Conservation (phyloP, 2,888 invertebrate genomes). For the Sarcophaga subvicina region DNA sequence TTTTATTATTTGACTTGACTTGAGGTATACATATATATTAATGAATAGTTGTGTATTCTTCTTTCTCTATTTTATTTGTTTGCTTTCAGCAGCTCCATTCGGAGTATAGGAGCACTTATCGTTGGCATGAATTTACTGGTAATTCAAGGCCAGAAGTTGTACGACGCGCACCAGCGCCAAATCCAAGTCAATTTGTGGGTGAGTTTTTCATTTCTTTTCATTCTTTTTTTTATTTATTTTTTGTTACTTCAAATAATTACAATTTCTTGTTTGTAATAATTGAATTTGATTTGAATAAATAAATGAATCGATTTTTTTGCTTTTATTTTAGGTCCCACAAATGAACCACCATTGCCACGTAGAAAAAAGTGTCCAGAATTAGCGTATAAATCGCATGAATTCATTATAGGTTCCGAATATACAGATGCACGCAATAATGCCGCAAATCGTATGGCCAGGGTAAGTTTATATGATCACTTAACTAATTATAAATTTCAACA, state of each 20-base stretch:
- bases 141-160: slow-evolving; percentile 88
- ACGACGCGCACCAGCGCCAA: slow-evolving; percentile 85
- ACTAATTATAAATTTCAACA: too few relatives aligned
- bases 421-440: slow-evolving; percentile 83
- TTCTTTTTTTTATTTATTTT: background rate
- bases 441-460: slow-evolving; percentile 81
- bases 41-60: slow-evolving; percentile 23
- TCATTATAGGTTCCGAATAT: slow-evolving; percentile 86
- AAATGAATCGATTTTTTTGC: background rate
- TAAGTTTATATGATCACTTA: slow-evolving; percentile 72
- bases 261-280: background rate
- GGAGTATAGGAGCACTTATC: slow-evolving; percentile 96
- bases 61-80: slow-evolving; percentile 27
- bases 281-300: background rate
- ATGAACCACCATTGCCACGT: slow-evolving; percentile 93
- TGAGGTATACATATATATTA: background rate
- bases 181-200: slow-evolving; percentile 81
- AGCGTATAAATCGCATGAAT: slow-evolving; percentile 93
- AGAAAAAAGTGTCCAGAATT: slow-evolving; percentile 95
- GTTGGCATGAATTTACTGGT: slow-evolving; percentile 96
- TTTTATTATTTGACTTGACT: background rate
- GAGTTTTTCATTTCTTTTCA: slow-evolving; percentile 71
- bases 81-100: slow-evolving; percentile 90
- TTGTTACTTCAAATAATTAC: background rate
- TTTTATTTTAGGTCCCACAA: slow-evolving; percentile 81